Base-by-base conservation (phyloP, 2,113 vertebrate species). In the Upupa epops region DNA sequence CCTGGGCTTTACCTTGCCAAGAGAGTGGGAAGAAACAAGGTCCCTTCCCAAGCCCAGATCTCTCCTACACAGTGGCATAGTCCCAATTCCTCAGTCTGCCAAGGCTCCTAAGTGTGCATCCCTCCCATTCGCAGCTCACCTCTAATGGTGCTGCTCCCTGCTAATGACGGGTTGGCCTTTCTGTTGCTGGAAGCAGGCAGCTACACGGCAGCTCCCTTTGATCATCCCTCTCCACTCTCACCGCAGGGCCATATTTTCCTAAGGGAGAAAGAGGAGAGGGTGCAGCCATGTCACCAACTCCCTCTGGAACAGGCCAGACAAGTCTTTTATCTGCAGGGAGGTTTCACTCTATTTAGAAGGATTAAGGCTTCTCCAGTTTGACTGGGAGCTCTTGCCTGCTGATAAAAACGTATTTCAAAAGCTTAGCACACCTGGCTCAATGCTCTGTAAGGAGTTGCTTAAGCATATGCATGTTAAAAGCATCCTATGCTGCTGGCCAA, bases 261-360 rank as follows among this genome's bases (percentile, higher is more conserved):
- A 71, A 89, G 95, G 95, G 95, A 89, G 90, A 94, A 90, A 89
- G 86, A 71, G 94, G 89, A 9, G 92, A 95, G 92, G 80, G 86
- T 75, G 75, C 93, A 95, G 60, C 91, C 71, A 1, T 96, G 96
- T 96, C 96, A 96, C 91, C 70, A 63, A 32, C 92, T 95, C 90
- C 89, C 84, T 92, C 94, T n/a, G 69, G 92, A 96, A 96, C 93
- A 19, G 90, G 93, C 90, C 91, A 69, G 87, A 70, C 78, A 4
- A 48, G 92, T 95, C 88, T 96, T 96, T 94, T 90, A 96, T 93
- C 96, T 95, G 88, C 81, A 90, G 88, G 95, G 95, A 96, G 95
- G 94, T 96, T 96, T 96, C 89, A 1, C 75, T 94, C 89, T 82
- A 11, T 78, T 95, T 90, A 52, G 74, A 54, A 93, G 92, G 89